Percentiles rank a stretch among this genome's conserved stretches.
Evolutionary conservation across 1,140 invertebrate genomes (phyloP).

Genomic region (Eumeta japonica): DNA sequence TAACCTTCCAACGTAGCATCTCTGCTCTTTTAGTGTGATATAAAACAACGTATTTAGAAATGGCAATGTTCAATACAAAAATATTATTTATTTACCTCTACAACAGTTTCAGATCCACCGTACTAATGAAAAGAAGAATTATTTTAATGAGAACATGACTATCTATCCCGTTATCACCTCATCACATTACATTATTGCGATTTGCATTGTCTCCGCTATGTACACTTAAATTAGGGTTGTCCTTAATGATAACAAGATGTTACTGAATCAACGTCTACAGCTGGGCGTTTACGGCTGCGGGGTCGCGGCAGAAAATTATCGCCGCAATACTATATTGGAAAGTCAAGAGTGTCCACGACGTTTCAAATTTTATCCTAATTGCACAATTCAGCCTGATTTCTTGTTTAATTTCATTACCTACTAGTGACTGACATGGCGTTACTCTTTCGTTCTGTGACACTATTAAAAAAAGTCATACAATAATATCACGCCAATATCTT

Average conservation of each 20-base stretch:
- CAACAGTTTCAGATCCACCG: too few species aligned
- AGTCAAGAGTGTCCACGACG: not conserved
- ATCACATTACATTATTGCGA: too few species aligned
- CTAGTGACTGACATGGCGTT: not conserved
- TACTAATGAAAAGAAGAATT: too few species aligned
- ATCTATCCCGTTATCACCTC: too few species aligned
- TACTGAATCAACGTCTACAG: not conserved
- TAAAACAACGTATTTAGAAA: too few species aligned
- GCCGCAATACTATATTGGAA: not conserved
- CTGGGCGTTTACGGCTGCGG: not conserved
- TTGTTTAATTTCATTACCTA: not conserved
- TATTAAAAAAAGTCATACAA: not conserved
- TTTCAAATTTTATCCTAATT: not conserved
- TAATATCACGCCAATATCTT: not conserved
- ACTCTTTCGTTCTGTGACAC: not conserved
- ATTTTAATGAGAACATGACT: too few species aligned
- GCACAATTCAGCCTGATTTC: not conserved
- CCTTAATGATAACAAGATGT: not conserved
- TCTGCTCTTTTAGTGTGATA: too few species aligned
- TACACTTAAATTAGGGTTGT: not conserved
- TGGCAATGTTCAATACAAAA: too few species aligned
- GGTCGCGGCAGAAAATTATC: too few species aligned
- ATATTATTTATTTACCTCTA: too few species aligned
- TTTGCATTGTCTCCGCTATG: too few species aligned
- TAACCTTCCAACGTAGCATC: too few species aligned